Percentiles rank a stretch among this genome's conserved stretches.
These are phyloP conservation scores for Xenopus laevis DNA, from an alignment of 2,113 vertebrate genomes.

Conservation along the genomic window DNA sequence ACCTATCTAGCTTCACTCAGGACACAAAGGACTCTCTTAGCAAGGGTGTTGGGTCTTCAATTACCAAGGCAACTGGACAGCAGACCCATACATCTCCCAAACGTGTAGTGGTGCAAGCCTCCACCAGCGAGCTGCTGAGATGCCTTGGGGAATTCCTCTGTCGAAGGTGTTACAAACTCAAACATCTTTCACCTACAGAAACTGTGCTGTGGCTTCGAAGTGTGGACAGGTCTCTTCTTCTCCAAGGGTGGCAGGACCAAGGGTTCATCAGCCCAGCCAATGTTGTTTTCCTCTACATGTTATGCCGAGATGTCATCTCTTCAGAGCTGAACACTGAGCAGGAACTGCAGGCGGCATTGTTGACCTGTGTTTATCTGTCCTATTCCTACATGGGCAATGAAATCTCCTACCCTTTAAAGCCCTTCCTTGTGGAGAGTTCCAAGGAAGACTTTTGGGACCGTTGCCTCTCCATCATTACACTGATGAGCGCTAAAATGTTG, in stretches of 20 bases:
- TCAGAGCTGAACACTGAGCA: slow-evolving; percentile 86
- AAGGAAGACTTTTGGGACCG: slow-evolving; percentile 98
- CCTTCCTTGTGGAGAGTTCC: slow-evolving; percentile 90
- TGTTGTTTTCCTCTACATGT: slow-evolving; percentile 93
- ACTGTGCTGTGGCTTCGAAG: slow-evolving; percentile 94
- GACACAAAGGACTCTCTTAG: slow-evolving; percentile 70
- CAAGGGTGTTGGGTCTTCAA: slow-evolving; percentile 61
- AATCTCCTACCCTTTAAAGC: slow-evolving; percentile 93
- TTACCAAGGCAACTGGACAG: slow-evolving; percentile 73
- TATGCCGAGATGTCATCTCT: slow-evolving; percentile 89
- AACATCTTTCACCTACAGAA: slow-evolving; percentile 90
- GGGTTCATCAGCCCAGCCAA: slow-evolving; percentile 96
- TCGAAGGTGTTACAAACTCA: slow-evolving; percentile 90
- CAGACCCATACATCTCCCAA: slow-evolving; percentile 78
- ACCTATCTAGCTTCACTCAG: slow-evolving; percentile 84
- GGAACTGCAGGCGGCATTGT: slow-evolving; percentile 85
- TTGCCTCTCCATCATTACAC: slow-evolving; percentile 92
- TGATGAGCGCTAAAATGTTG: slow-evolving; percentile 97
- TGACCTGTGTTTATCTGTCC: slow-evolving; percentile 92
- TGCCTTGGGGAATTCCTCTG: slow-evolving; percentile 95
- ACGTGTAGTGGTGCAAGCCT: slow-evolving; percentile 94
- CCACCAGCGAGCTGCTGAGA: slow-evolving; percentile 92
- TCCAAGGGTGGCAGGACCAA: slow-evolving; percentile 98
- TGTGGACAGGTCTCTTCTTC: slow-evolving; percentile 91
- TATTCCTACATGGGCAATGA: slow-evolving; percentile 97